Percentiles rank a stretch among this genome's conserved stretches.
These are phyloP conservation scores for Micromussa lordhowensis DNA, from an alignment of 92 coral and sea anemone genomes.

Conservation along the genomic window DNA sequence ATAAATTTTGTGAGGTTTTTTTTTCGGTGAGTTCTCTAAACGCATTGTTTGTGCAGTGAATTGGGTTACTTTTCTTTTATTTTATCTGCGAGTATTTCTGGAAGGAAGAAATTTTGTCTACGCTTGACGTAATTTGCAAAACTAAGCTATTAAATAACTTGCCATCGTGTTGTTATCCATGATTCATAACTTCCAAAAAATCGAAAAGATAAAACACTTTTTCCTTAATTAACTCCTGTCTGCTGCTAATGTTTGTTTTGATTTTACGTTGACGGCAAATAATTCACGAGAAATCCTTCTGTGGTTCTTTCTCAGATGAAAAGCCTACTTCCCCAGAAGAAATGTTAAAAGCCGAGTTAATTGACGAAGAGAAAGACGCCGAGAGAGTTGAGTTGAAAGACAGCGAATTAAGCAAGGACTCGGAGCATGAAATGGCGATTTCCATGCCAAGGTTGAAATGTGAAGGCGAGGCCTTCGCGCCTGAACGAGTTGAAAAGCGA, in stretches of 20 bases:
- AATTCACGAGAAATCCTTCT: not conserved
- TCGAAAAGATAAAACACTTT: not conserved
- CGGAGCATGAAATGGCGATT: conserved; percentile 29
- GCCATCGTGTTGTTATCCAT: conserved; percentile 31
- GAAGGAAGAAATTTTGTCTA: not conserved
- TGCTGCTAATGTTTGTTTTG: not conserved
- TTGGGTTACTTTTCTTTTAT: not conserved
- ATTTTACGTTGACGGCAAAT: conserved; percentile 7
- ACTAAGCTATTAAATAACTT: conserved; percentile 42
- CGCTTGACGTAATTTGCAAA: conserved; percentile 42
- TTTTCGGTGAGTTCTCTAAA: not conserved
- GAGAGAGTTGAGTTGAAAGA: not conserved
- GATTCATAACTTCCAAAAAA: conserved; percentile 39
- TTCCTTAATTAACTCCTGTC: not conserved
- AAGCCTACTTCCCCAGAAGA: not conserved
- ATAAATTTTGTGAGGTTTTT: not conserved
- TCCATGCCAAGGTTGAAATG: conserved; percentile 18
- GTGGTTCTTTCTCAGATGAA: conserved; percentile 22
- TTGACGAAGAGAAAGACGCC: not conserved
- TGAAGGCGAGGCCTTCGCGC: conserved; percentile 16
- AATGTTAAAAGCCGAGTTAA: conserved; percentile 7
- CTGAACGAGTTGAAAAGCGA: conserved; percentile 2
- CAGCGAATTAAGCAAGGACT: not conserved
- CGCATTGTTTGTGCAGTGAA: not conserved
- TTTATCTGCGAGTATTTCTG: not conserved